Conservation (phyloP, 1,140 invertebrate genomes). For the Cydia fagiglandana region DNA sequence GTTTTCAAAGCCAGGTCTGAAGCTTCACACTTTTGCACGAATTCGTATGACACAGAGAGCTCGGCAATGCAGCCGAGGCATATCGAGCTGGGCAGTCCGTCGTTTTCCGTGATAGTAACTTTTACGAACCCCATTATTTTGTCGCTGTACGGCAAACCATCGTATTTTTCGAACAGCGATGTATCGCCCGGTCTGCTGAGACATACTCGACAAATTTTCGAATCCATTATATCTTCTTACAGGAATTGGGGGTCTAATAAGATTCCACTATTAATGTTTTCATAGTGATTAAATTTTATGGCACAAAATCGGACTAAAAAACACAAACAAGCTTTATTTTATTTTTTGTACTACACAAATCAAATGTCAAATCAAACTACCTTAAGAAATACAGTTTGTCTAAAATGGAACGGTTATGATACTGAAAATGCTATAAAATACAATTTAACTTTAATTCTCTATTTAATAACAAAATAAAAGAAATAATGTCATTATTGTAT, state of each 20-base stretch:
- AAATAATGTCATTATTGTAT: too few relatives aligned
- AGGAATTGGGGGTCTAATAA: not conserved
- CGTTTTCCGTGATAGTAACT: constrained; percentile 57
- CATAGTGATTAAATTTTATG: not conserved
- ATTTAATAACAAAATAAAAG: too few relatives aligned
- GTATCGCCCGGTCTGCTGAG: constrained; percentile 56
- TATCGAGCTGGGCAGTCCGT: constrained; percentile 61
- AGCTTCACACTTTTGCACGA: constrained; percentile 64
- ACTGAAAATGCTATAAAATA: too few relatives aligned
- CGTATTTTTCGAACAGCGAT: constrained; percentile 61
- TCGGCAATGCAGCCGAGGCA: constrained; percentile 59
- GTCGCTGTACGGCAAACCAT: constrained; percentile 54
- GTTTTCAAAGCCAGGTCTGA: constrained; percentile 60
- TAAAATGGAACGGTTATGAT: not conserved
- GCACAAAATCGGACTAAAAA: constrained; percentile 4
- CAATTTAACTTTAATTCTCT: too few relatives aligned
- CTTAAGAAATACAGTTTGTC: not conserved
- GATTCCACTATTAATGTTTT: not conserved
- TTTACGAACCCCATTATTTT: constrained; percentile 64
- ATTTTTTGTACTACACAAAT: not conserved
- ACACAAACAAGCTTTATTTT: not conserved
- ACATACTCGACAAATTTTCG: constrained; percentile 64
- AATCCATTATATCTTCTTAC: constrained; percentile 49
- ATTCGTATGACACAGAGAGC: constrained; percentile 55
- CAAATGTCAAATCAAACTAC: constrained; percentile 16